Evolutionary conservation across 2,113 vertebrate genomes (phyloP), one percentile per base, ranked within the genome.

Genomic region (Clarias macrocephalus): DNA sequence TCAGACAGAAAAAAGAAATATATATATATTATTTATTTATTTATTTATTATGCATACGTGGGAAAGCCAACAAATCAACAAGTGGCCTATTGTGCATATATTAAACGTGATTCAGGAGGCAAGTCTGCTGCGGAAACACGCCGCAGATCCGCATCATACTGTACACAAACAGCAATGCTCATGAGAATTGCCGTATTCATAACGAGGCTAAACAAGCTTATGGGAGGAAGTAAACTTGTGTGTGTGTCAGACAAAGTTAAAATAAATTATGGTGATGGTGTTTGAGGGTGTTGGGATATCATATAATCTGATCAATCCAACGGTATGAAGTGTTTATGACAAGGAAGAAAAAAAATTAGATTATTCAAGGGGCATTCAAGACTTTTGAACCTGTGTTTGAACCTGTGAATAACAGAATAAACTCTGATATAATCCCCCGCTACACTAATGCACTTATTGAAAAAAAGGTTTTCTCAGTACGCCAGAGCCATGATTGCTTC

Each of bases 41-140:
- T 6, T 6, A 42, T 42, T 5, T 48, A 33, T 80, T 80, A 59
- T 60, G 10, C 56, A 30, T 59, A 16, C 62, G 10, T 37, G 28
- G 15, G 63, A 66, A 73, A 66, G 62, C n/a, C 75, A 37, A 82
- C 33, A 82, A 87, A 75, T 30, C 79, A 75, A 82, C 80, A 82
- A 56, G 79, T 86, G 15, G 23, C 56, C 81, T 62, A 82, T 75
- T 56, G 5, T 30, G 23, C 77, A 59, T 59, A 59, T 28, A 68
- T 57, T n/a, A 8, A n/a, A 59, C 60, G 21, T 42, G 30, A 81
- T 86, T 28, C 42, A 73, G 72, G 33, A 12, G 57, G 25, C 59
- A n/a, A 9, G 25, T 19, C 23, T 77, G 25, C 57, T 54, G 3
- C 37, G 56, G 37, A 54, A 86, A 52, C 15, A 52, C 59, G 66